Evolutionary conservation across 1,140 invertebrate genomes (phyloP).

Genomic region (Olivierus martensii): DNA sequence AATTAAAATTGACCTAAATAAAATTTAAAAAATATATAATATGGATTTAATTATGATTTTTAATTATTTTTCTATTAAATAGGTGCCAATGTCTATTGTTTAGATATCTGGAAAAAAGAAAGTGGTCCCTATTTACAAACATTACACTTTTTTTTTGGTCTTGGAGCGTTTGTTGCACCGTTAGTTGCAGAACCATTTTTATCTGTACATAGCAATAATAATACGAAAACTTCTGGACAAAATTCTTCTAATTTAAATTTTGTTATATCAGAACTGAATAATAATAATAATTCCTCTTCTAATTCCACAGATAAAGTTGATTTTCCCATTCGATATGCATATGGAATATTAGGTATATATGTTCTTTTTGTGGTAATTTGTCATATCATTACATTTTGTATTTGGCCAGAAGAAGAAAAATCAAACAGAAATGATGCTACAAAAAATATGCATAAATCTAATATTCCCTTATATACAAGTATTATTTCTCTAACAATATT

Average conservation of each 20-base stretch:
- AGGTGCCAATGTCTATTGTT: slow-evolving; percentile 39
- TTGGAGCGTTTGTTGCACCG: slow-evolving; percentile 39
- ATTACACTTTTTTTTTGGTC: slow-evolving; percentile 39
- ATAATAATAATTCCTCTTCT: no score
- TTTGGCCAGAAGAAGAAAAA: background rate
- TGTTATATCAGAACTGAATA: no score
- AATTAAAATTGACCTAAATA: no score
- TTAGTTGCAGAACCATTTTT: slow-evolving; percentile 36
- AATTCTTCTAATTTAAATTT: no score
- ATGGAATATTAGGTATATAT: slow-evolving; percentile 5
- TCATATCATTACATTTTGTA: background rate
- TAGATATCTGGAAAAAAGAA: slow-evolving; percentile 35
- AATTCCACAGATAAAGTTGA: no score
- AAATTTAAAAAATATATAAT: no score
- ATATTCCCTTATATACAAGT: background rate
- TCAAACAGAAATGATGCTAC: no score
- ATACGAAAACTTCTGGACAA: no score
- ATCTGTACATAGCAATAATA: background rate
- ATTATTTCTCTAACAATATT: slow-evolving; percentile 14
- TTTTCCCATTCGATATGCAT: background rate
- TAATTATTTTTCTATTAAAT: slow-evolving; percentile 3
- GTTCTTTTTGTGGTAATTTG: background rate
- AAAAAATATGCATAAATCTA: background rate
- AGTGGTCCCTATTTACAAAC: slow-evolving; percentile 39
- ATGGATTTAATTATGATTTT: no score